Evolutionary conservation across 2,888 invertebrate species (phyloP).

Genomic region (Pandemis corylana): DNA sequence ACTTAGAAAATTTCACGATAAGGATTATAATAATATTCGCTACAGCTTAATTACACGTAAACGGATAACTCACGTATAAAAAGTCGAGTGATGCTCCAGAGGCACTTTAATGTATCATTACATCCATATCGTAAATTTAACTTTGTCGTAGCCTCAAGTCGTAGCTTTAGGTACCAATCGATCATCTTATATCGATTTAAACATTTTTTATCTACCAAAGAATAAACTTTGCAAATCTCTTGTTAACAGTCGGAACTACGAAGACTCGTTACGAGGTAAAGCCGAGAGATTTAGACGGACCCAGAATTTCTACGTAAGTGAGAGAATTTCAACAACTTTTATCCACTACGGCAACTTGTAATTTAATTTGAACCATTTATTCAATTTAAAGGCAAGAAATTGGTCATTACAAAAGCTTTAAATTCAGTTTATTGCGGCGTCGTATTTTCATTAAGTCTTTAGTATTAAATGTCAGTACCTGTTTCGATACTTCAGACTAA

Average conservation of each 20-base stretch:
- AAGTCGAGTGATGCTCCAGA: too few species aligned
- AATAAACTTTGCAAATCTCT: slow-evolving; percentile 32
- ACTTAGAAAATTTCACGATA: too few species aligned
- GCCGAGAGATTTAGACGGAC: slow-evolving; percentile 65
- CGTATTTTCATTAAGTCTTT: background rate
- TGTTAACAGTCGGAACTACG: slow-evolving; percentile 64
- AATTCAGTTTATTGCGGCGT: background rate
- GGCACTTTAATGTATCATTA: too few species aligned
- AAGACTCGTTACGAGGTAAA: slow-evolving; percentile 63
- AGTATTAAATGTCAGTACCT: background rate
- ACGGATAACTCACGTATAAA: too few species aligned
- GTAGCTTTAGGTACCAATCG: background rate
- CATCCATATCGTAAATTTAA: too few species aligned
- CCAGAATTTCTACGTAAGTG: slow-evolving; percentile 64
- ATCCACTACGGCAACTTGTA: slow-evolving; percentile 3
- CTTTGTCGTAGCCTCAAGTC: too few species aligned
- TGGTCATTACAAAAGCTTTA: background rate
- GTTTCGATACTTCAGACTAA: background rate
- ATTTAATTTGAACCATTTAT: background rate
- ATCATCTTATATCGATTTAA: background rate
- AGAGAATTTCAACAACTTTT: background rate
- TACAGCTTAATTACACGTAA: too few species aligned
- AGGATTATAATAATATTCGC: too few species aligned
- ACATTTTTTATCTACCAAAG: background rate
- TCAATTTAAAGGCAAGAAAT: background rate